phyloP scores from a whole-genome alignment of 2,113 vertebrate genomes.

The Penelope pileata region DNA sequence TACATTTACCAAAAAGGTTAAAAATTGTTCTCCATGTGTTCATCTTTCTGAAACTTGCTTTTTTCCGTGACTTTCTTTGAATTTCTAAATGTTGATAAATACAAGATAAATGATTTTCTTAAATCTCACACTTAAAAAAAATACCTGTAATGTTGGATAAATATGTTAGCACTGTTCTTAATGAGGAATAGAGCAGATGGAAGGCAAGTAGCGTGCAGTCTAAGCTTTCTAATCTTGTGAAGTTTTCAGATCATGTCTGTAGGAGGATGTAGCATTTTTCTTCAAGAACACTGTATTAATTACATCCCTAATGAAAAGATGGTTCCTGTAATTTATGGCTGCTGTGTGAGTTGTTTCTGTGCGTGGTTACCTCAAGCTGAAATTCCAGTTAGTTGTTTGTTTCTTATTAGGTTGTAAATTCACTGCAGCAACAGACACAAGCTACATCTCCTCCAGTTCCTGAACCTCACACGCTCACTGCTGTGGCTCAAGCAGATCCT shows the following conservation, averaged over 20 bases:
- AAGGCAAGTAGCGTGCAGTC: neutral
- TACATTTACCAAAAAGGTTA: neutral
- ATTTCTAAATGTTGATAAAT: neutral
- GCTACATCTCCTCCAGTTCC: slow-evolving; percentile 82
- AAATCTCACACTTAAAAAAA: neutral
- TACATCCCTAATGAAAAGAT: neutral
- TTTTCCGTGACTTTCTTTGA: neutral
- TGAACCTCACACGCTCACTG: slow-evolving; percentile 82
- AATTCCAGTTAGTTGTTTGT: neutral
- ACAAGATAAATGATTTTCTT: neutral
- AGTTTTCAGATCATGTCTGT: neutral
- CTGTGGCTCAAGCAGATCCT: slow-evolving; percentile 85
- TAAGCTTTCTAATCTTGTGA: neutral
- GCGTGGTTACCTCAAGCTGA: neutral
- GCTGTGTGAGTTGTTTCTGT: neutral
- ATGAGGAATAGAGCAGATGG: neutral
- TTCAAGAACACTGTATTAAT: neutral
- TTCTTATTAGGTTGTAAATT: slow-evolving; percentile 81
- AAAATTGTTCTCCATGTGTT: neutral
- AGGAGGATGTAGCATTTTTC: neutral
- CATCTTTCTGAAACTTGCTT: neutral
- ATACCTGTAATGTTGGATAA: rapidly evolving
- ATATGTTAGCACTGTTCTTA: neutral
- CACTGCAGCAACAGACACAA: slow-evolving; percentile 84
- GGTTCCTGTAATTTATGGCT: neutral